Evolutionary conservation across 2,888 invertebrate genomes (phyloP).

Genomic region (Oscheius sp.): DNA sequence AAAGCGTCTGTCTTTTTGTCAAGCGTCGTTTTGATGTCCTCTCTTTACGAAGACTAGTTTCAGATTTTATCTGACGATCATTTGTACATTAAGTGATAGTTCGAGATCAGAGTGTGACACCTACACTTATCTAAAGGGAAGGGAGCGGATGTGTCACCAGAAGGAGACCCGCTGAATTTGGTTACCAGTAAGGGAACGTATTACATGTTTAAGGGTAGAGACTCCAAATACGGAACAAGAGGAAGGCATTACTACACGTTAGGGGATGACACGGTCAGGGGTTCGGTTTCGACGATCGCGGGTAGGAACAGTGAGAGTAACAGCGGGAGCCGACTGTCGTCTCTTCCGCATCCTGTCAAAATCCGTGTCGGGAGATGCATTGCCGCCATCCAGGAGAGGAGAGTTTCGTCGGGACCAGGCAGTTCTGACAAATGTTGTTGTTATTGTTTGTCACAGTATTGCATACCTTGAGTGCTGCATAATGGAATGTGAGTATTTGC

Average conservation of each 20-base stretch:
- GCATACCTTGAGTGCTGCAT: constrained; percentile 48
- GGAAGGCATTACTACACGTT: constrained; percentile 3
- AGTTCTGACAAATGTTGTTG: constrained; percentile 29
- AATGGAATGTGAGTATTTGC: constrained; percentile 64
- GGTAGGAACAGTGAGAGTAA: constrained; percentile 51
- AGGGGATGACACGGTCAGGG: constrained; percentile 18
- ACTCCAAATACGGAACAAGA: neutral
- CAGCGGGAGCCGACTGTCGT: constrained; percentile 62
- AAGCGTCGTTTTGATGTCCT: neutral
- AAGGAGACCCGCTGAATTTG: constrained; percentile 6
- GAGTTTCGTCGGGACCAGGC: constrained; percentile 65
- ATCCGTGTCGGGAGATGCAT: constrained; percentile 30
- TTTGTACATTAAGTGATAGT: constrained; percentile 28
- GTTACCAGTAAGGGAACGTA: constrained; percentile 21
- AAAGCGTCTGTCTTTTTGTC: constrained; percentile 24
- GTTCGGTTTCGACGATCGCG: constrained; percentile 9
- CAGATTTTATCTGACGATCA: constrained; percentile 10
- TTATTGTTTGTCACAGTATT: neutral
- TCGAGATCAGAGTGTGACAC: constrained; percentile 14
- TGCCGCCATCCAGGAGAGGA: constrained; percentile 56
- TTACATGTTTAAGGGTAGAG: constrained; percentile 7
- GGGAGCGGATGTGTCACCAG: neutral
- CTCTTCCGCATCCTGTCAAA: constrained; percentile 59
- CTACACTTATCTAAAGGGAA: neutral
- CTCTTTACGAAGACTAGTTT: neutral